Evolutionary conservation across 2,888 invertebrate genomes (phyloP).

Genomic region (Criorhina ranunculi): DNA sequence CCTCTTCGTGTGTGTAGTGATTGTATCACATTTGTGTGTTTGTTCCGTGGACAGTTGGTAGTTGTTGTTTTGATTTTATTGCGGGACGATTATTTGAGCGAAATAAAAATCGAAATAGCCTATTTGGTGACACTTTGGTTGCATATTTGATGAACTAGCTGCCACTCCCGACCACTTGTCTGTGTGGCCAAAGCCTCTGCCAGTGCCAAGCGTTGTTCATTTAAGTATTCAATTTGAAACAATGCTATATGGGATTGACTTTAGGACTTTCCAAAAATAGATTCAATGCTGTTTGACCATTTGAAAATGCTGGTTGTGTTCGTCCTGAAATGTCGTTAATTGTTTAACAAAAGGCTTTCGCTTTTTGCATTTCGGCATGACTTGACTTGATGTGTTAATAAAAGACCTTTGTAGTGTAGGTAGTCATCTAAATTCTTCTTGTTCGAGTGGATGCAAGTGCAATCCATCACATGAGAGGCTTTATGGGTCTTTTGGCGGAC

Average conservation of each 20-base stretch:
- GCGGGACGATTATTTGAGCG: slow-evolving; percentile 61
- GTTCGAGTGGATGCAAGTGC: too few relatives aligned
- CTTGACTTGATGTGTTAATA: too few relatives aligned
- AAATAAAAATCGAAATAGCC: slow-evolving; percentile 63
- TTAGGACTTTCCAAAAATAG: background rate
- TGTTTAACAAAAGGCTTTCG: background rate
- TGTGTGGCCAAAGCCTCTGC: background rate
- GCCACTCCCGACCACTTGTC: slow-evolving; percentile 28
- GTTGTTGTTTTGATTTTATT: slow-evolving; percentile 50
- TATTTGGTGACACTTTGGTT: slow-evolving; percentile 62
- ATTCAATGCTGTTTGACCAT: background rate
- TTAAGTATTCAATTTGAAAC: slow-evolving; percentile 39
- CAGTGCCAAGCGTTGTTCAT: slow-evolving; percentile 3
- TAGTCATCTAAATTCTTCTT: too few relatives aligned
- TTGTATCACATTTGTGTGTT: background rate
- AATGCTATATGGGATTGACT: slow-evolving; percentile 1
- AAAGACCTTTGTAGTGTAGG: too few relatives aligned
- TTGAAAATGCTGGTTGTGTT: background rate
- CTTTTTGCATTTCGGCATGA: background rate
- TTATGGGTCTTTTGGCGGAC: too few relatives aligned
- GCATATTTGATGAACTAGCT: slow-evolving; percentile 62
- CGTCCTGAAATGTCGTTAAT: background rate
- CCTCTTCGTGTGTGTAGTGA: background rate
- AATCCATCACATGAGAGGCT: too few relatives aligned
- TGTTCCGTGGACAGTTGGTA: background rate